These are phyloP conservation scores for Mastacembelus armatus DNA, from an alignment of 2,797 vertebrate species.

Conservation along the genomic window DNA sequence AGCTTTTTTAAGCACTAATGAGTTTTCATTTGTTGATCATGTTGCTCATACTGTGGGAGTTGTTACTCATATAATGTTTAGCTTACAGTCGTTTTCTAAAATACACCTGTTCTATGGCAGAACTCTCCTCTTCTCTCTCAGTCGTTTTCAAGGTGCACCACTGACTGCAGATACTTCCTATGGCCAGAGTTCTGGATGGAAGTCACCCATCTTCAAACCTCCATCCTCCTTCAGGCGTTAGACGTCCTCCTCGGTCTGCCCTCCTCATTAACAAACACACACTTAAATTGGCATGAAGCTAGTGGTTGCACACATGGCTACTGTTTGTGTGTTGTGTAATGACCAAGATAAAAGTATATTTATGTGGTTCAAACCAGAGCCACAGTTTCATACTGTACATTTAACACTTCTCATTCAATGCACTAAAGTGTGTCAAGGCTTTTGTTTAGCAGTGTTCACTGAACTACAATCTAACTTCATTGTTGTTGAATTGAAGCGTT, in stretches of 20 bases:
- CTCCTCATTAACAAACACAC: constrained; percentile 42
- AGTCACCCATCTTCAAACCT: constrained; percentile 73
- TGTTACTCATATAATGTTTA: too few relatives aligned
- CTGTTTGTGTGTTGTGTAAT: constrained; percentile 5
- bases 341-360: not conserved
- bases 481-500: not conserved
- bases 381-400: too few relatives aligned
- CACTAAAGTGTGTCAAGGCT: too few relatives aligned
- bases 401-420: too few relatives aligned
- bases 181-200: constrained; percentile 62
- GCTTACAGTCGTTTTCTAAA: not conserved
- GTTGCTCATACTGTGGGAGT: not conserved
- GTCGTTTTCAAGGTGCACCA: constrained; percentile 55
- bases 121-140: constrained; percentile 31
- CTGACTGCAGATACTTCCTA: constrained; percentile 56
- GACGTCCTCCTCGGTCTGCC: constrained; percentile 73
- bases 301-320: constrained; percentile 1
- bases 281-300: not conserved
- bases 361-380: not conserved
- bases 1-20: too few relatives aligned
- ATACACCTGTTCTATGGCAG: not conserved
- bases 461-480: constrained; percentile 1
- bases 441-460: not conserved
- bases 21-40: not conserved
- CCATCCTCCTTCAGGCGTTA: constrained; percentile 70